These are phyloP conservation scores for Muscicapa adusta DNA, from an alignment of 2,113 vertebrate genomes.

Conservation along the genomic window DNA sequence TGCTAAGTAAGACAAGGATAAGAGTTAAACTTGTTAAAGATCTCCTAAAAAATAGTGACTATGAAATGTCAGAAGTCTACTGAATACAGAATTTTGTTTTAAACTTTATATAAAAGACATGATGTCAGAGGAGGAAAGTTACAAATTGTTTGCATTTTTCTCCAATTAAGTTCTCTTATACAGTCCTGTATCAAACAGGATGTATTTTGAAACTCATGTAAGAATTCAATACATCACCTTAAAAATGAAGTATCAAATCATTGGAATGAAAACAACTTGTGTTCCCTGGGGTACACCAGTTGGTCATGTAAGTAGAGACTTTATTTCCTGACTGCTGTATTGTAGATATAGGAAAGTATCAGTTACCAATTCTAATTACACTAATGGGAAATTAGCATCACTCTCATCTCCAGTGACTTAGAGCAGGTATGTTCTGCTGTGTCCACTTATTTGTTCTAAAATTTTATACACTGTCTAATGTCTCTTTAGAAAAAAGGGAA, in stretches of 20 bases:
- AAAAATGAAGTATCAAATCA: not conserved
- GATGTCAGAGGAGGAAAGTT: not conserved
- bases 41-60: not conserved
- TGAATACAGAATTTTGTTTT: not conserved
- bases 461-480: not conserved
- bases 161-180: not conserved
- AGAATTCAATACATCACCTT: not conserved
- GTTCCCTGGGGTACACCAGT: not conserved
- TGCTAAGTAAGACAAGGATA: not conserved
- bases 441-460: constrained; percentile 33
- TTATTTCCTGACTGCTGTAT: constrained; percentile 38
- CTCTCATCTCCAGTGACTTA: not conserved
- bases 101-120: not conserved
- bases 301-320: constrained; percentile 39
- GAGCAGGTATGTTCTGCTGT: not conserved
- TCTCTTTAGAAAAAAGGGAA: not conserved
- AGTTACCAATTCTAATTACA: constrained; percentile 72
- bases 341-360: constrained; percentile 52
- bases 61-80: not conserved
- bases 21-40: not conserved
- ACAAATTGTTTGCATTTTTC: not conserved
- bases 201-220: not conserved
- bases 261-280: not conserved
- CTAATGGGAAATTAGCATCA: constrained; percentile 50
- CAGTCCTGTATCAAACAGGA: not conserved